A percentile compares a stretch with the other conserved stretches of the same genome.
Conservation (phyloP, 2,888 invertebrate genomes). For the Lepetodrilus schrolli region DNA sequence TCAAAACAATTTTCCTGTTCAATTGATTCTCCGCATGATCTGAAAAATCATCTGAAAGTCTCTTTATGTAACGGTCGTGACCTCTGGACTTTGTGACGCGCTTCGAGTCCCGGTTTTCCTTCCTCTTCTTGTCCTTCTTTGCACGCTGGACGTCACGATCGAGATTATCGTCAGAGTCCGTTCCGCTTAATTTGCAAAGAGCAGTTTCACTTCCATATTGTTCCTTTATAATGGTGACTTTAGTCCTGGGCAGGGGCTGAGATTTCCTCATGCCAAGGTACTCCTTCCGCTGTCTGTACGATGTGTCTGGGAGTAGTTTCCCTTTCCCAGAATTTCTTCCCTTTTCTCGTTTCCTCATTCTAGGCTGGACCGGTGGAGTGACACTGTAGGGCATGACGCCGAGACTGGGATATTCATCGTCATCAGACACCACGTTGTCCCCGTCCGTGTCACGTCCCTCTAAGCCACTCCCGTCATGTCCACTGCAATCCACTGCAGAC, state of each 20-base stretch:
- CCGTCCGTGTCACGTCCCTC: neutral
- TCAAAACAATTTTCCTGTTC: neutral
- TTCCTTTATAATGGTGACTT: constrained; percentile 60
- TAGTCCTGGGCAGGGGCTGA: constrained; percentile 38
- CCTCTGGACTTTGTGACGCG: constrained; percentile 55
- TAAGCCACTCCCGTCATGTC: too few species aligned
- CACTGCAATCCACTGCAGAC: too few species aligned
- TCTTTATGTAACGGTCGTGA: constrained; percentile 55
- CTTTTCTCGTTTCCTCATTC: constrained; percentile 56
- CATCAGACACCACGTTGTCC: constrained; percentile 32
- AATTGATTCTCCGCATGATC: constrained; percentile 46
- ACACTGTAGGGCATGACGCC: constrained; percentile 47
- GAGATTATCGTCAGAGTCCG: constrained; percentile 66
- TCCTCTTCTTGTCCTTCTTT: constrained; percentile 54
- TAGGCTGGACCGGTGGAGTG: constrained; percentile 56
- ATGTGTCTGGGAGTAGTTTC: constrained; percentile 38
- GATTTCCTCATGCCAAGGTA: constrained; percentile 43
- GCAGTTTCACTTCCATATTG: constrained; percentile 55
- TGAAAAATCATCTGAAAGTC: constrained; percentile 53
- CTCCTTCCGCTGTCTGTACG: constrained; percentile 49
- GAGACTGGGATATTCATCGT: constrained; percentile 43
- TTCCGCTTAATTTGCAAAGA: constrained; percentile 56
- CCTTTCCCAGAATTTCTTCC: constrained; percentile 32
- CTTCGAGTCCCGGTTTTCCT: constrained; percentile 55
- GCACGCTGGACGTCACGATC: constrained; percentile 51